Conservation (phyloP, 2,113 vertebrate genomes). For the Halcyon senegalensis region DNA sequence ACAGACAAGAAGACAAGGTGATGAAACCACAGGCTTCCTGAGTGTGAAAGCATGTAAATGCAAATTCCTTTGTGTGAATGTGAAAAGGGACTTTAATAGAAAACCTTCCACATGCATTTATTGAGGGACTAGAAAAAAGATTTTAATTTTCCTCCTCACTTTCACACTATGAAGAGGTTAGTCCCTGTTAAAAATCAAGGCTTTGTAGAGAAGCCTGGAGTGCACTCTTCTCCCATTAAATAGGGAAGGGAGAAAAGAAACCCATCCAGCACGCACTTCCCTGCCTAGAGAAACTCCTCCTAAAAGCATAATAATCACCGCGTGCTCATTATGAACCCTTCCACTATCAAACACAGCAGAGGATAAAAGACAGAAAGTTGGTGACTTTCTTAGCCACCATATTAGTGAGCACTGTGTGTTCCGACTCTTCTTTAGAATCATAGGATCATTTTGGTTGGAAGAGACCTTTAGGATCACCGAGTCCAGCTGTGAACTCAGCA, state of each 20-base stretch:
- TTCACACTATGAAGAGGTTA: not conserved
- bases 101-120: not conserved
- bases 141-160: not conserved
- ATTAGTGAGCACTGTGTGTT: not conserved
- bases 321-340: not conserved
- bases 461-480: not conserved
- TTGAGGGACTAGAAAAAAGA: not conserved
- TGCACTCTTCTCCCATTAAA: not conserved
- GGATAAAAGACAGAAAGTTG: not conserved
- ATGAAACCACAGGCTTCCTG: not conserved
- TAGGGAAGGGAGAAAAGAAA: not conserved
- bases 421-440: not conserved
- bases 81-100: not conserved
- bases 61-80: slow-evolving; percentile 18
- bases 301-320: not conserved
- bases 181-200: not conserved
- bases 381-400: not conserved
- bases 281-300: not conserved
- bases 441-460: not conserved
- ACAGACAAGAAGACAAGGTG: not conserved
- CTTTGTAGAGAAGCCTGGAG: not conserved
- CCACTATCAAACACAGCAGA: not conserved
- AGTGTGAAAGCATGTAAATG: not conserved
- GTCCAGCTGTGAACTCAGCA: not conserved
- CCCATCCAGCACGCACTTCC: not conserved